Evolutionary conservation across 2,797 vertebrate species (phyloP).

Genomic region (Petrocephalus sullivani): DNA sequence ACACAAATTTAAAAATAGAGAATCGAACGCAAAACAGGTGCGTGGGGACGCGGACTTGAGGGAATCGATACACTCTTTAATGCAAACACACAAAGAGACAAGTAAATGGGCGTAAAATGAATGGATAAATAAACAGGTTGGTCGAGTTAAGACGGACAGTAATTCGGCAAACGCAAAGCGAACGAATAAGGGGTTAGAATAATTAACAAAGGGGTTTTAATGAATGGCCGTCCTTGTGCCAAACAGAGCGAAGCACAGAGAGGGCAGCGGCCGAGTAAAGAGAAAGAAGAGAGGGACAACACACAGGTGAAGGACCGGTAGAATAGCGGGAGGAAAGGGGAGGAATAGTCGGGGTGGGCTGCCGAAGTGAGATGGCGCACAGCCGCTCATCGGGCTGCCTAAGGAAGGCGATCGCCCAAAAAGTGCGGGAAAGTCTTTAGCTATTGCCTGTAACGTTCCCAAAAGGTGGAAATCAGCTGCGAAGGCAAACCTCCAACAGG

Average conservation of each 20-base stretch:
- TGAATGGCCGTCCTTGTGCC: constrained; percentile 28
- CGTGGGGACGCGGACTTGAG: neutral
- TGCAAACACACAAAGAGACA: neutral
- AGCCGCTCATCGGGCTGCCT: neutral
- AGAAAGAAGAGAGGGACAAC: constrained; percentile 19
- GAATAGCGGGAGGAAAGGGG: constrained; percentile 17
- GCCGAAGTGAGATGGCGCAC: neutral
- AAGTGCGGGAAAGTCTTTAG: neutral
- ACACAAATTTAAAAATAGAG: neutral
- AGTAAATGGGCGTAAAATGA: neutral
- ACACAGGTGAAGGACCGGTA: constrained; percentile 42
- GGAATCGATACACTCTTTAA: neutral
- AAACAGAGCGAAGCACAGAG: neutral
- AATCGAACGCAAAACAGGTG: neutral
- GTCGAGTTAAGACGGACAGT: constrained; percentile 33
- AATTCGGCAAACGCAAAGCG: constrained; percentile 24
- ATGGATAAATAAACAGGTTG: neutral
- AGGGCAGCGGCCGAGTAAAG: neutral
- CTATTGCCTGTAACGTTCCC: neutral
- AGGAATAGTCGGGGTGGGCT: neutral
- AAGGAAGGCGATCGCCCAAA: neutral
- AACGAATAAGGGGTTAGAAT: constrained; percentile 23
- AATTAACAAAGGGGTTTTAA: constrained; percentile 24
- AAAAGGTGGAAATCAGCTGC: neutral
- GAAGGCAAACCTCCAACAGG: neutral